A percentile compares a stretch with the other conserved stretches of the same genome.
phyloP scores from a whole-genome alignment of 2,888 invertebrate species.

The Cerastoderma edule region DNA sequence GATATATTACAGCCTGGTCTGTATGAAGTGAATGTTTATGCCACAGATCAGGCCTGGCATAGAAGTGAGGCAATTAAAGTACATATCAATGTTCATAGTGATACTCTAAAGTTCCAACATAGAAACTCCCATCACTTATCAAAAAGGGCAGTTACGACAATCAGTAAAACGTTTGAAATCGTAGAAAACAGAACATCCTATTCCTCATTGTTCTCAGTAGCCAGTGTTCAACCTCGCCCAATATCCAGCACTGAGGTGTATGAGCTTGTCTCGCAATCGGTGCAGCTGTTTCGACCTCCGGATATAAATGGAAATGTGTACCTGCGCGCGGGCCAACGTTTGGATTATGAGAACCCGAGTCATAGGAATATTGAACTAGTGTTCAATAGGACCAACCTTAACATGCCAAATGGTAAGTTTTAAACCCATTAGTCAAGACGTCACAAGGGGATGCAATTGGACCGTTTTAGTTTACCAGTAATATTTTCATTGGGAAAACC shows the following conservation, averaged over 20 bases:
- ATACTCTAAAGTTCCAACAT: slow-evolving; percentile 50
- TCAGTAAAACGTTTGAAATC: slow-evolving; percentile 58
- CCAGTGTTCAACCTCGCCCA: slow-evolving; percentile 49
- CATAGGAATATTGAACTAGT: slow-evolving; percentile 69
- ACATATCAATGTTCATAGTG: slow-evolving; percentile 46
- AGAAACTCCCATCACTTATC: slow-evolving; percentile 50
- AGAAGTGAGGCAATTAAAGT: slow-evolving; percentile 44
- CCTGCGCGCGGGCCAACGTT: slow-evolving; percentile 50
- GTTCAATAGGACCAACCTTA: slow-evolving; percentile 66
- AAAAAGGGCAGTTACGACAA: slow-evolving; percentile 57
- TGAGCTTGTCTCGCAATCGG: slow-evolving; percentile 50
- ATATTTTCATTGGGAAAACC: too few species aligned
- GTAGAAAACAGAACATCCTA: slow-evolving; percentile 63
- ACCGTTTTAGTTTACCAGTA: too few species aligned
- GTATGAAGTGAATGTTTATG: slow-evolving; percentile 47
- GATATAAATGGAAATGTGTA: slow-evolving; percentile 67
- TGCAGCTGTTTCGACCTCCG: slow-evolving; percentile 55
- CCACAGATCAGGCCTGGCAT: slow-evolving; percentile 57
- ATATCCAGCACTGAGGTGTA: slow-evolving; percentile 56
- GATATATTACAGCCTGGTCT: slow-evolving; percentile 48
- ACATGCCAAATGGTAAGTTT: slow-evolving; percentile 64
- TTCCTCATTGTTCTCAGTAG: slow-evolving; percentile 56
- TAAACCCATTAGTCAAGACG: too few species aligned
- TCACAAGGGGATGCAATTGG: too few species aligned
- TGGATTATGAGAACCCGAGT: slow-evolving; percentile 90